phyloP scores from a whole-genome alignment of 2,888 invertebrate genomes.

The Nomada fucata region DNA sequence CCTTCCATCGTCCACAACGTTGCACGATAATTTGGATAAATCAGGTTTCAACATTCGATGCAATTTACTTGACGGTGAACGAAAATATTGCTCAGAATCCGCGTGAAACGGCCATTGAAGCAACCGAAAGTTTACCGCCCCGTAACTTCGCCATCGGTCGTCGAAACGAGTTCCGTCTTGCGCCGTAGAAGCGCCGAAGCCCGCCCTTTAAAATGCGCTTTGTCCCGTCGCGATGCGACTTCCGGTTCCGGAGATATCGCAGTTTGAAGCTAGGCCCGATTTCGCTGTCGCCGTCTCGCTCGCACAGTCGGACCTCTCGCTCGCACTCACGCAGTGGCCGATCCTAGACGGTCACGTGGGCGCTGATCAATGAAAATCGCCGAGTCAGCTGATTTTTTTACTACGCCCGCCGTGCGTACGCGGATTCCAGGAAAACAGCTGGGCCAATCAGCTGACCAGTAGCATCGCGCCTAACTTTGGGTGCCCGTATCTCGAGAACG shows the following conservation, averaged over 20 bases:
- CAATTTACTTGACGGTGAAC: not conserved
- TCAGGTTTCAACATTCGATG: too few species aligned
- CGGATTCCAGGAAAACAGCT: not conserved
- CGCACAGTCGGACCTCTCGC: not conserved
- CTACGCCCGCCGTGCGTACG: not conserved
- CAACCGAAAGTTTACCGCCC: not conserved
- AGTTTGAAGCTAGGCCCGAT: conserved; percentile 6
- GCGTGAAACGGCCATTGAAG: not conserved
- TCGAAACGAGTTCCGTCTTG: too few species aligned
- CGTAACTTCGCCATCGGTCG: not conserved
- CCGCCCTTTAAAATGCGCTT: conserved; percentile 8
- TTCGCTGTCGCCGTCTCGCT: not conserved
- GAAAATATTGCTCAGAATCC: not conserved
- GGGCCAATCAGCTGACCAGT: not conserved
- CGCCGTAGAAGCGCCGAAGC: not conserved
- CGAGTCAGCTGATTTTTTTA: not conserved
- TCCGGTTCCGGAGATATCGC: conserved; percentile 24
- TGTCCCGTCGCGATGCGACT: not conserved
- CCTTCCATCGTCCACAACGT: not conserved
- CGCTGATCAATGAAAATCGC: not conserved
- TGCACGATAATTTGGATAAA: not conserved
- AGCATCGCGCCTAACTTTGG: not conserved
- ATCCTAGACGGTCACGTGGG: not conserved
- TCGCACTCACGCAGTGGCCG: not conserved
- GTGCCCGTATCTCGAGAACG: conserved; percentile 11